A percentile compares a stretch with the other conserved stretches of the same genome.
These are phyloP conservation scores for Eubasilissa regina DNA, from an alignment of 1,140 invertebrate species.

Conservation along the genomic window DNA sequence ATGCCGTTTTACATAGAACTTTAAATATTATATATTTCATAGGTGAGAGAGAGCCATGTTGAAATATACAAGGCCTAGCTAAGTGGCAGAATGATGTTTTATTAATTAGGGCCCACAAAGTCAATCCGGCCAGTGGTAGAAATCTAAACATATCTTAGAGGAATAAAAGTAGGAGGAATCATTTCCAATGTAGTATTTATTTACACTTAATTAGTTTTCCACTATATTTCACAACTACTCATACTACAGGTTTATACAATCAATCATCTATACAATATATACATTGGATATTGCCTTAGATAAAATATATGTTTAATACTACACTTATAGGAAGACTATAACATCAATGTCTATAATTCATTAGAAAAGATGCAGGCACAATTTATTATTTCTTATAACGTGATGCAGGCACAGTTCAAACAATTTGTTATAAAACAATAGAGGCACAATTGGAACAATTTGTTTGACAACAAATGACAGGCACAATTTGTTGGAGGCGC, in stretches of 20 bases:
- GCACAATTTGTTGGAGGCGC: no score
- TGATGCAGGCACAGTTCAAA: conserved; percentile 38
- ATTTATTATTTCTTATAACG: conserved; percentile 23
- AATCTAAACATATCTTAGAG: no score
- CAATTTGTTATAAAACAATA: conserved; percentile 30
- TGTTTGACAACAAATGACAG: no score
- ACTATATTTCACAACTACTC: conserved; percentile 46
- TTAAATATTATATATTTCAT: no score
- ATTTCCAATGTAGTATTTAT: conserved; percentile 53
- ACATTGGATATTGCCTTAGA: conserved; percentile 44
- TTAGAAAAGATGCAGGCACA: conserved; percentile 33
- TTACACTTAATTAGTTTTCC: conserved; percentile 53
- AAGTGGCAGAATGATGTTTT: no score
- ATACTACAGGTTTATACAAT: conserved; percentile 49
- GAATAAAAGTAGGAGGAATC: conserved; percentile 13
- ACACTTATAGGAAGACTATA: conserved; percentile 53
- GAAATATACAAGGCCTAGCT: no score
- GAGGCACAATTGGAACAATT: conserved; percentile 46
- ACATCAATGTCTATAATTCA: conserved; percentile 35
- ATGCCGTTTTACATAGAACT: no score
- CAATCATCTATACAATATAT: conserved; percentile 57
- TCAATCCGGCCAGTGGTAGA: no score
- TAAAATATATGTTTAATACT: conserved; percentile 47
- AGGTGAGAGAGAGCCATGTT: no score
- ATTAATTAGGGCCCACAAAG: no score